Evolutionary conservation across 2,797 vertebrate genomes (phyloP), one percentile per base, ranked within the genome.

Genomic region (Sebastes baramenuke): DNA sequence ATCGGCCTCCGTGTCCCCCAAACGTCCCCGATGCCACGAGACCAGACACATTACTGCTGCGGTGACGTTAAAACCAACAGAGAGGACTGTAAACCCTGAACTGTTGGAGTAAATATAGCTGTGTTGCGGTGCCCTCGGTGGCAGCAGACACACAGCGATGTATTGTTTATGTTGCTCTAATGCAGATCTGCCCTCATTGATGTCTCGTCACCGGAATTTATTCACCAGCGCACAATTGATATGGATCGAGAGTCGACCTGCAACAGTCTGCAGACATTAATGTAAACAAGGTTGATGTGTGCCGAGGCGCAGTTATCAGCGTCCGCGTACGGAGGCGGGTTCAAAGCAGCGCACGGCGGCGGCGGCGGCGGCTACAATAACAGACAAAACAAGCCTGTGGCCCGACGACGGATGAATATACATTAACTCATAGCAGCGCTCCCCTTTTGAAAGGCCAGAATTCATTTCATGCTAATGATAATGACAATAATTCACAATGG

Each of bases 201-300:
- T 96, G 94, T 95, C 96, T 96, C 79, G 95, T 94, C 92, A 88
- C 91, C 92, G 90, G 95, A 95, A 97, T 97, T 97, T 97, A 97
- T 97, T 96, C 95, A 92, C 94, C 95, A 94, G 83, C 91, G 92
- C 94, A 96, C 96, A 95, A 96, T 97, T 97, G 95, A 96, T 96
- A 97, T 96, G 95, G 96, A 97, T 97, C 95, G 94, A 92, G 94
- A 94, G 93, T 93, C 89, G 92, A 97, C 96, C 96, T 96, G 96
- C 95, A 94, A 92, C 93, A 93, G 94, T 94, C 88, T 93, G 95
- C 92, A 95, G 96, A 96, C 95, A 95, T 96, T 96, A 96, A 96
- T 95, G 94, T 95, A 96, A 97, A 97, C 97, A 95, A 96, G 97
- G 96, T 93, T 74, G 84, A 93, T 95, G 96, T 93, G 94, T 92